Base-by-base conservation (phyloP, 2,888 invertebrate species). In the Megaustenia siamemsis region DNA sequence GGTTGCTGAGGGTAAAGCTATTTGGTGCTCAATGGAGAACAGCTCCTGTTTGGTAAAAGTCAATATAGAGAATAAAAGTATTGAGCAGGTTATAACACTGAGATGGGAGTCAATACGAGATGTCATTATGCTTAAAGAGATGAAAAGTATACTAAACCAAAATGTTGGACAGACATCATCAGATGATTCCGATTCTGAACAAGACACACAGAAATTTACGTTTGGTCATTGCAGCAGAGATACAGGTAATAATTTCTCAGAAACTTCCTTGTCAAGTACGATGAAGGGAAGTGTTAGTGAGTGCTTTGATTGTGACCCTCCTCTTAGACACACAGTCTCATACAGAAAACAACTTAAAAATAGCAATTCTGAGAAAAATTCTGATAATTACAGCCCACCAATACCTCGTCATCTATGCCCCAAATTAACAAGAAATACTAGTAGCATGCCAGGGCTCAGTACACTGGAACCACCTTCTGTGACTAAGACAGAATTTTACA, bases 11-110 rank as follows among this genome's bases (percentile, higher is more conserved):
- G 63, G 66, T 8, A 68, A 35, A 32, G 69, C 68, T 38, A 15
- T 81, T 69, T 81, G 80, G 80, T 81, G 80, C 69, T 45, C 45
- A 38, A 24, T 81, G n/a, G 80, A 81, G 49, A 40, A 24, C 32
- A 69, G 43, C 28, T 24, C 69, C n/a, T 53, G 38, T 10, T 49
- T 81, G 38, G 69, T 81, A 24, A 68, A 69, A 53, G 56, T 81
- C 28, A 53, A 81, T 69, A 35, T 40, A 35, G 49, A 68, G 35
- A 35, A 4, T 15, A 81, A 69, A 28, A 81, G 38, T 24, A 49
- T 81, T 35, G 38, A n/a, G n/a, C 24, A 38, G 45, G 35, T 38
- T 68, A 0, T 81, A 38, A 45, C 24, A 15, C n/a, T 81, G 49
- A 53, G 21, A 69, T 81, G 69, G 68, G 49, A 53, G 10, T 8